Evolutionary conservation across 2,888 invertebrate genomes (phyloP), one percentile per base, ranked within the genome.

Genomic region (Notocelia uddmanniana): DNA sequence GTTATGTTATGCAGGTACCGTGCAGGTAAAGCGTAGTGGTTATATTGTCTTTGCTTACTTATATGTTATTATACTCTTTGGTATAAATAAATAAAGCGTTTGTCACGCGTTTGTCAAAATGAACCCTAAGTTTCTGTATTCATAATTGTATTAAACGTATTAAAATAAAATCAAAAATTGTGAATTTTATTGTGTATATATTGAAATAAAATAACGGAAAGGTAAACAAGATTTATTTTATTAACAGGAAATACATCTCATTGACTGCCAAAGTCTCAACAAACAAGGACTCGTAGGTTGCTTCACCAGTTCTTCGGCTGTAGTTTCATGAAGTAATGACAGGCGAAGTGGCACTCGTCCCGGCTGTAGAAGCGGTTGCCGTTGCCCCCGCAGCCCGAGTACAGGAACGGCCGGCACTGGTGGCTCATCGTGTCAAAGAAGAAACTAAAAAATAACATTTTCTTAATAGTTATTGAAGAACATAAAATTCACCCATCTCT

Each of bases 371-470:
- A 78, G 55, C 75, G 72, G 68, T 79, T 77, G 23, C 76, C 78
- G 67, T 77, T 78, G 63, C 78, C 79, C 11, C 76, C 76, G 68
- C 79, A 79, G 11, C 78, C 79, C 1, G 76, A 73, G 73, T 76
- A 79, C 0, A 75, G 18, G 64, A 78, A 79, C 6, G 74, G 74
- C 11, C 64, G 73, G 73, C 76, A 77, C 23, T 62, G 23, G 6
- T 73, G 73, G 19, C 68, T 73, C 21, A 59, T 54, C 55, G 68
- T 73, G 52, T 78, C 73, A 70, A 78, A 78, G 69, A 73, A 77
- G 58, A 69, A 78, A 37, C 78, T 77, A 26, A 50, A 69, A 52
- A 62, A 52, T 1, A 45, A 31, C 31, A 9, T 31, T 31, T 8
- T 31, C 5, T 5, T 31, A 9, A 5, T 6, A 31, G n/a, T 31